Conservation (phyloP, 2,797 vertebrate species). For the Pyrocephalus nanus region DNA sequence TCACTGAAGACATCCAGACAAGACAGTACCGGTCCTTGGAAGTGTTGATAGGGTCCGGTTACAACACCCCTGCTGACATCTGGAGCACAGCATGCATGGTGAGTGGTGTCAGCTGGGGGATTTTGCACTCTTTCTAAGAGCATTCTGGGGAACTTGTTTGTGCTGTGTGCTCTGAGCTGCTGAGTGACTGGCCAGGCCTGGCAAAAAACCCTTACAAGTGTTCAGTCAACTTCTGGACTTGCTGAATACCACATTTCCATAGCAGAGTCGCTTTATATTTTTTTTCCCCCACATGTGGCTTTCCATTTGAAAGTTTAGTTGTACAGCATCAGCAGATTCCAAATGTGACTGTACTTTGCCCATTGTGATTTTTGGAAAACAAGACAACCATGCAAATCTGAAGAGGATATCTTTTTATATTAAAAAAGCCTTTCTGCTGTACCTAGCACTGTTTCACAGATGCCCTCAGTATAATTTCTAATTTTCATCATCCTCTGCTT, state of each 20-base stretch:
- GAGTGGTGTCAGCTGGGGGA: not conserved
- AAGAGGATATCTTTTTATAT: not conserved
- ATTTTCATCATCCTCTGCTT: not conserved
- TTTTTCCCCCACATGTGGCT: not conserved
- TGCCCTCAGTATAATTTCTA: not conserved
- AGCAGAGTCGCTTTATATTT: not conserved
- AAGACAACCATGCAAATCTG: not conserved
- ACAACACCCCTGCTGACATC: slow-evolving; percentile 82
- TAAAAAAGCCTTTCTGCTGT: not conserved
- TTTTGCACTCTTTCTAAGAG: not conserved
- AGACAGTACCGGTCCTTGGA: slow-evolving; percentile 82
- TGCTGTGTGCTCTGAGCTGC: not conserved
- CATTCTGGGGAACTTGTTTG: fast-evolving
- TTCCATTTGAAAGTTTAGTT: not conserved
- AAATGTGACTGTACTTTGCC: not conserved
- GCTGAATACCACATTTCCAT: not conserved
- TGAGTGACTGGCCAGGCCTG: not conserved
- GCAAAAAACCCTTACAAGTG: not conserved
- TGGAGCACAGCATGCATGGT: slow-evolving; percentile 86
- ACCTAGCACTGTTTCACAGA: not conserved
- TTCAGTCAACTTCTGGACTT: not conserved
- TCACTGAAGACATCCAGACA: slow-evolving; percentile 91
- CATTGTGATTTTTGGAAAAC: not conserved
- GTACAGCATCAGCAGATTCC: not conserved
- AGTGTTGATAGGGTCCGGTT: slow-evolving; percentile 81